Evolutionary conservation across 2,113 vertebrate species (phyloP).

Genomic region (Trematomus loennbergii): DNA sequence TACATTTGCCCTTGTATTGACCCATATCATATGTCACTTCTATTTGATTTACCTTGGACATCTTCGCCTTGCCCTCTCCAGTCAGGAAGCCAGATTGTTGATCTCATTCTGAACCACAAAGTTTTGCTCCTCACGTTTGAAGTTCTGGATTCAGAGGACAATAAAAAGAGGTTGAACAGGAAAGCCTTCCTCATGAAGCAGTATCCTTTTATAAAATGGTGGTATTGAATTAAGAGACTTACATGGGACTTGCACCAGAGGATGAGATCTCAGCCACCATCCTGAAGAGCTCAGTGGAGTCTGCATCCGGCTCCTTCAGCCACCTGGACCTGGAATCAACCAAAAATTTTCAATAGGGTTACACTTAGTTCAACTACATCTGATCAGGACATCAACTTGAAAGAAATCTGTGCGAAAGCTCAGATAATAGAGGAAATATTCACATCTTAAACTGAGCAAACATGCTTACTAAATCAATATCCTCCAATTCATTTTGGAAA

Average conservation of each 20-base stretch:
- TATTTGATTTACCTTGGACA: conserved; percentile 91
- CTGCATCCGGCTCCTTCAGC: conserved; percentile 91
- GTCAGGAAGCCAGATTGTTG: conserved; percentile 98
- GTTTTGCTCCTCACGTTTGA: conserved; percentile 99
- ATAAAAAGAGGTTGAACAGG: background rate
- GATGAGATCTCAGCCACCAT: conserved; percentile 98
- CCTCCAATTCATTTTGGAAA: too few relatives aligned
- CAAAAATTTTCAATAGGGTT: background rate
- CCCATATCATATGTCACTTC: background rate
- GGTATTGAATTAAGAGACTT: conserved; percentile 62
- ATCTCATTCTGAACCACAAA: conserved; percentile 99
- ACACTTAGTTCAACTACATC: background rate
- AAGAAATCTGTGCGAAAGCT: background rate
- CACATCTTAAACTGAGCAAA: background rate
- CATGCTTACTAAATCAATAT: background rate
- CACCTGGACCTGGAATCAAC: conserved; percentile 88
- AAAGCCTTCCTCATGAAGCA: background rate
- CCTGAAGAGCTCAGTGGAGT: conserved; percentile 95
- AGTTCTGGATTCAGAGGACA: conserved; percentile 86
- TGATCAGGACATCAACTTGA: background rate
- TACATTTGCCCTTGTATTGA: background rate
- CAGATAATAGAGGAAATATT: background rate
- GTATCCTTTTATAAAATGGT: background rate
- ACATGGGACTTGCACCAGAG: conserved; percentile 98
- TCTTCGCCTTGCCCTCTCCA: conserved; percentile 93